phyloP scores from a whole-genome alignment of 2,888 invertebrate genomes.

The Sphecodes monilicornis region DNA sequence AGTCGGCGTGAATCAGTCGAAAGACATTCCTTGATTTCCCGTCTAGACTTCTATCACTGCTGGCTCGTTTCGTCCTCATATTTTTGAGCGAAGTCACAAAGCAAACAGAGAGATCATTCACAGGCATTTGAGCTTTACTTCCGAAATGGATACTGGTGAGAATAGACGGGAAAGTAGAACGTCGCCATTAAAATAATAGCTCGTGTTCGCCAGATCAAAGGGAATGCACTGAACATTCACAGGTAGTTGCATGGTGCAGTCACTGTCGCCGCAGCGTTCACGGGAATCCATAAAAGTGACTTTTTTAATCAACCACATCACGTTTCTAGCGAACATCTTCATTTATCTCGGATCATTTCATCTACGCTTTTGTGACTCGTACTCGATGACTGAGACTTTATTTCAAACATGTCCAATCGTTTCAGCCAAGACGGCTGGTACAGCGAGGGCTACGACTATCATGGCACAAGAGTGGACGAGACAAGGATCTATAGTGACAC shows the following conservation, averaged over 20 bases:
- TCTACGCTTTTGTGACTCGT: constrained; percentile 36
- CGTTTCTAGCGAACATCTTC: constrained; percentile 22
- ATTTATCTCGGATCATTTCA: constrained; percentile 57
- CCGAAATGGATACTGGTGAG: not conserved
- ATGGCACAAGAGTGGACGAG: constrained; percentile 84
- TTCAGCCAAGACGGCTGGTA: constrained; percentile 87
- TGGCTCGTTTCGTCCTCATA: not conserved
- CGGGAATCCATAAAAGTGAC: constrained; percentile 25
- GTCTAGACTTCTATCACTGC: not conserved
- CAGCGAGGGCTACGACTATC: constrained; percentile 85
- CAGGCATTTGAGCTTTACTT: not conserved
- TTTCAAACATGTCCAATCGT: constrained; percentile 70
- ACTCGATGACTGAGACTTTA: constrained; percentile 3
- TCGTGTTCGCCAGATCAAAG: constrained; percentile 6
- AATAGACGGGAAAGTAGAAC: not conserved
- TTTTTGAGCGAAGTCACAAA: not conserved
- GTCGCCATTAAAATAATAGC: constrained; percentile 7
- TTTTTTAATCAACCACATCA: constrained; percentile 24
- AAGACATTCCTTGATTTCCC: not conserved
- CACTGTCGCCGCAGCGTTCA: constrained; percentile 34
- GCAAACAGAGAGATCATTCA: not conserved
- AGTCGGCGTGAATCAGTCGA: not conserved
- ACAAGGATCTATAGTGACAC: constrained; percentile 84
- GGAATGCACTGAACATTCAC: constrained; percentile 48
- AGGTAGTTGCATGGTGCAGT: constrained; percentile 68